phyloP scores from a whole-genome alignment of 2,888 invertebrate species.

The Escarpia spicata region DNA sequence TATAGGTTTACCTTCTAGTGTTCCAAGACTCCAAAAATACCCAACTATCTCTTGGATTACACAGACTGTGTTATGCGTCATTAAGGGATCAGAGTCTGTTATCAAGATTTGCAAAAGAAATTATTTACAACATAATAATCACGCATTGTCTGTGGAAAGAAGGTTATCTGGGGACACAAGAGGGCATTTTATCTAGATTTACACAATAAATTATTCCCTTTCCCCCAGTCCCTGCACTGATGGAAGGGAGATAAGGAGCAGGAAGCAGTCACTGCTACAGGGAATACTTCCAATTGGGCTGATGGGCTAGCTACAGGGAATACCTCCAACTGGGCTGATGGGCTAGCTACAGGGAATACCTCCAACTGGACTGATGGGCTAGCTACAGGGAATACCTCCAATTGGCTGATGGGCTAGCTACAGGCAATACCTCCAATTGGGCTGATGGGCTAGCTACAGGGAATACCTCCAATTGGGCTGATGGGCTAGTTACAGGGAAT shows the following conservation, averaged over 20 bases:
- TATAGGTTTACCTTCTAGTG: background rate
- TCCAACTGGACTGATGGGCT: background rate
- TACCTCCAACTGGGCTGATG: background rate
- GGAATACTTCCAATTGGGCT: background rate
- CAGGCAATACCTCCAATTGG: too few relatives aligned
- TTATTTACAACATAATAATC: background rate
- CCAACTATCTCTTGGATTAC: background rate
- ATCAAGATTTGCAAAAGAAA: conserved; percentile 4
- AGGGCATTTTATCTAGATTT: background rate
- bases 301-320: background rate
- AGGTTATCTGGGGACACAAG: background rate
- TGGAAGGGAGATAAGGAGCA: background rate
- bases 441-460: too few relatives aligned
- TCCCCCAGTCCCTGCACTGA: background rate
- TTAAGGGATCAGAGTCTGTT: background rate
- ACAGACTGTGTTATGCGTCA: background rate
- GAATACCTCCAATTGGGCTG: too few relatives aligned
- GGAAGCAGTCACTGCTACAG: background rate
- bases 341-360: background rate
- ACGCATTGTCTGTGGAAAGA: background rate
- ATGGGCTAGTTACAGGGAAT: too few relatives aligned
- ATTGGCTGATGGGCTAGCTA: too few relatives aligned
- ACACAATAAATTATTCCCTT: background rate
- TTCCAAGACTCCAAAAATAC: background rate
- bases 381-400: too few relatives aligned